phyloP scores from a whole-genome alignment of 2,888 invertebrate species.

The Drosophila diplacantha region DNA sequence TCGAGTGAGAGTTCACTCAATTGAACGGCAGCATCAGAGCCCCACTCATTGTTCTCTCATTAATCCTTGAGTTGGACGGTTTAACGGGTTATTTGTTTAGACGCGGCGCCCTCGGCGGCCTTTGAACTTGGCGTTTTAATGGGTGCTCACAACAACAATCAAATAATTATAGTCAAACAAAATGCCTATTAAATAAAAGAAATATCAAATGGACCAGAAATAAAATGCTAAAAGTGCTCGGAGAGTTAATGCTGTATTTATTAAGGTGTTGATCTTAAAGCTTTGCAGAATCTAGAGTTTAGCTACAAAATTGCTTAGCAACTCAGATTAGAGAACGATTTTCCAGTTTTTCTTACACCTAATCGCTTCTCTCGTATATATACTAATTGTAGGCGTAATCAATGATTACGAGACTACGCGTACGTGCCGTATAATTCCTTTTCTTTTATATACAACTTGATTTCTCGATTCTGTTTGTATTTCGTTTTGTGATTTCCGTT shows the following conservation, averaged over 20 bases:
- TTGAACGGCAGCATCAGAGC: constrained; percentile 35
- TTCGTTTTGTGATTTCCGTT: constrained; percentile 48
- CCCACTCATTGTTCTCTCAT: constrained; percentile 27
- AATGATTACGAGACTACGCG: constrained; percentile 44
- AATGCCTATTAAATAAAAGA: not conserved
- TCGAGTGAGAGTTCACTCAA: constrained; percentile 54
- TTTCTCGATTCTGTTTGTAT: constrained; percentile 31
- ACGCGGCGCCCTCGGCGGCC: constrained; percentile 48
- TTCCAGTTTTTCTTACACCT: constrained; percentile 16
- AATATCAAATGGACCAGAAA: constrained; percentile 5
- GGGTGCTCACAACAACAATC: constrained; percentile 6
- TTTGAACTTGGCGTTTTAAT: constrained; percentile 58
- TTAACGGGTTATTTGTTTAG: constrained; percentile 53
- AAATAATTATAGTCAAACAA: constrained; percentile 34
- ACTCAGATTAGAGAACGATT: constrained; percentile 7
- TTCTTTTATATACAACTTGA: constrained; percentile 18
- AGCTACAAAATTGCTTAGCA: constrained; percentile 3
- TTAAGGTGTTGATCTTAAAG: constrained; percentile 1
- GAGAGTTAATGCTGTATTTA: not conserved
- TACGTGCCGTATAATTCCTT: constrained; percentile 38
- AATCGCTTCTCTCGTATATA: constrained; percentile 23
- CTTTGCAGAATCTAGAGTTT: not conserved
- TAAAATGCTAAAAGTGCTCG: not conserved
- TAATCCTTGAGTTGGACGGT: constrained; percentile 60
- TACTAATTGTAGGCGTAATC: constrained; percentile 52